Evolutionary conservation across 2,888 invertebrate species (phyloP).

Genomic region (Stenchaetothrips biformis): DNA sequence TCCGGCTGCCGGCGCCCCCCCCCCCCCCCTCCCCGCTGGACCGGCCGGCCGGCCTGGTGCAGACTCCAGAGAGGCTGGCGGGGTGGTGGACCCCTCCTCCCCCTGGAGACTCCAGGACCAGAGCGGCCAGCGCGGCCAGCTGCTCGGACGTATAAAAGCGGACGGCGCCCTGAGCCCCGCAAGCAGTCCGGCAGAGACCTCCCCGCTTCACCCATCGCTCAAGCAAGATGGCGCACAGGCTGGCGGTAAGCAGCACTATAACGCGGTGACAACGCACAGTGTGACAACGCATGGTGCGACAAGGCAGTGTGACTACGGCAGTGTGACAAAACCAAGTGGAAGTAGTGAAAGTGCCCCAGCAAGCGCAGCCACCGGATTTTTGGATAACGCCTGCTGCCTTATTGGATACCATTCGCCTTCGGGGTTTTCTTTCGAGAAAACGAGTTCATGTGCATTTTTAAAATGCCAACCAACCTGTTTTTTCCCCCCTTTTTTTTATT

Average conservation of each 20-base stretch:
- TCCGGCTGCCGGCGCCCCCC: background rate
- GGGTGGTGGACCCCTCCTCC: too few relatives aligned
- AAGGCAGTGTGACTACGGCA: background rate
- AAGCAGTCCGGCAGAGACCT: constrained; percentile 19
- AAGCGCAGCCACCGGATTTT: background rate
- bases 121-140: background rate
- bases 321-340: background rate
- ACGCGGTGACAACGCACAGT: background rate
- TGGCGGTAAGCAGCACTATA: constrained; percentile 1
- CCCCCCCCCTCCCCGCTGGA: background rate
- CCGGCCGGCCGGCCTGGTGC: background rate
- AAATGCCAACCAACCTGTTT: background rate
- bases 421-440: background rate
- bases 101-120: too few relatives aligned
- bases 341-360: background rate
- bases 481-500: background rate
- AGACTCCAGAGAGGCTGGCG: background rate
- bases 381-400: too few relatives aligned
- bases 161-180: background rate
- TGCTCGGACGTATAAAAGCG: constrained; percentile 4
- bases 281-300: background rate
- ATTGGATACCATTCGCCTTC: background rate
- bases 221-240: constrained; percentile 14
- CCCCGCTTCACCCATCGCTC: constrained; percentile 15
- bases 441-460: background rate